Evolutionary conservation across 2,888 invertebrate genomes (phyloP), one percentile per base, ranked within the genome.

Genomic region (Dermolepida albohirtum): DNA sequence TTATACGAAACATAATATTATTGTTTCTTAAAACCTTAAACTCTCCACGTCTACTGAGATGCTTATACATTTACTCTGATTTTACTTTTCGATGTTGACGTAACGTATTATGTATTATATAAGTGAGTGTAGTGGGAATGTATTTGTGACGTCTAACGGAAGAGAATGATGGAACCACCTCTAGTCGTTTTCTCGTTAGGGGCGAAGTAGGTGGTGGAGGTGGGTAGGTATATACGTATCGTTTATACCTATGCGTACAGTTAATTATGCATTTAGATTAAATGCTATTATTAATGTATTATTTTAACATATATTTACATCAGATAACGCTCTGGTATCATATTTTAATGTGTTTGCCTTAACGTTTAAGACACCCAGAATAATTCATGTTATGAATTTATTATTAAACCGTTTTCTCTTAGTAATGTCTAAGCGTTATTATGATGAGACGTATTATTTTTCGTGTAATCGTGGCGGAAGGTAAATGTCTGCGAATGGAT

Each of bases 1-100:
- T 82, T 81, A 81, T 81, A 81, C 80, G 77, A 81, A 82, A 79
- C 82, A 82, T 79, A 82, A 82, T 82, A 82, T 82, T 82, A 82
- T 82, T 81, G 80, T 82, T 82, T 80, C 81, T 81, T 82, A 82
- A 82, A 82, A 81, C 82, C 81, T 80, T 81, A 81, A 81, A 81
- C 78, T 73, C 69, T 71, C 67, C 68, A 54, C 47, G 70, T 71
- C 57, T 57, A 57, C 22, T 41, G 55, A 57, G 55, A 57, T 57
- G 55, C 55, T 57, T 57, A 57, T 70, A 72, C 70, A 73, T 72
- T 73, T 73, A 70, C 64, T 69, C 66, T 43, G 66, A 66, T 69
- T 70, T 67, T 66, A 41, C 66, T 68, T 71, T 71, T 72, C 66
- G 69, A 67, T 69, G 67, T 70, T 67, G 68, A 67, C 52, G 39